Conservation (phyloP, 2,888 invertebrate genomes). For the Cantharis rustica region DNA sequence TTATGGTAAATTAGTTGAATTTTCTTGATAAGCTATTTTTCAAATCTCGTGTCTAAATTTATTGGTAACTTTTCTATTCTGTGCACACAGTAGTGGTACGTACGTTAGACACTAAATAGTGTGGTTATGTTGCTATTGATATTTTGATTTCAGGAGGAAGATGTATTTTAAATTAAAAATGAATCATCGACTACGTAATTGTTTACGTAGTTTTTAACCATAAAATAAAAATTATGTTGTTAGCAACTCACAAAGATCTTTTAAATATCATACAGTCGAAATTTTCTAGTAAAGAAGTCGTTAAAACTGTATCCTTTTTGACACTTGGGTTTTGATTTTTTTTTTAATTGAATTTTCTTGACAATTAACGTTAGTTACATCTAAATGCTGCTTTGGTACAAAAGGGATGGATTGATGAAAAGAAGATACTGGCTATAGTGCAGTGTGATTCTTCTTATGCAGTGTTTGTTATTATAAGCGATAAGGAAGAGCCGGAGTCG, state of each 20-base stretch:
- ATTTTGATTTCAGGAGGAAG: neutral
- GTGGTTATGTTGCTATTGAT: neutral
- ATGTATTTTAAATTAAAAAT: neutral
- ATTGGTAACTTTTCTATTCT: neutral
- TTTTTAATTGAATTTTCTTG: conserved; percentile 31
- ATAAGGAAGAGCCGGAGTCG: conserved; percentile 70
- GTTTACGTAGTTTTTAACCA: conserved; percentile 17
- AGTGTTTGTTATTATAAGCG: conserved; percentile 62
- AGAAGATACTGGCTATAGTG: conserved; percentile 64
- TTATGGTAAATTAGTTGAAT: too few species aligned
- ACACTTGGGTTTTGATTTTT: conserved; percentile 6
- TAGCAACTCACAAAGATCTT: conserved; percentile 46
- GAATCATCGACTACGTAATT: conserved; percentile 12
- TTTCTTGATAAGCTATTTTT: too few species aligned
- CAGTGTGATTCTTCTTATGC: conserved; percentile 62
- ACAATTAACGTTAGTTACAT: conserved; percentile 49
- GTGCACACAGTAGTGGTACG: neutral
- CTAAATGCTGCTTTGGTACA: conserved; percentile 51
- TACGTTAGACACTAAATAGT: neutral
- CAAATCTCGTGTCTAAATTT: neutral
- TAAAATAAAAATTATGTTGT: conserved; percentile 26
- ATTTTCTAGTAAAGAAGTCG: conserved; percentile 61
- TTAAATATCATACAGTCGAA: conserved; percentile 62
- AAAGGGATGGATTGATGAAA: conserved; percentile 59
- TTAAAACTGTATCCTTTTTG: conserved; percentile 62